Conservation (phyloP, 37 sponge, comb jelly and placozoan species). For the Cliona cf. orientalis region DNA sequence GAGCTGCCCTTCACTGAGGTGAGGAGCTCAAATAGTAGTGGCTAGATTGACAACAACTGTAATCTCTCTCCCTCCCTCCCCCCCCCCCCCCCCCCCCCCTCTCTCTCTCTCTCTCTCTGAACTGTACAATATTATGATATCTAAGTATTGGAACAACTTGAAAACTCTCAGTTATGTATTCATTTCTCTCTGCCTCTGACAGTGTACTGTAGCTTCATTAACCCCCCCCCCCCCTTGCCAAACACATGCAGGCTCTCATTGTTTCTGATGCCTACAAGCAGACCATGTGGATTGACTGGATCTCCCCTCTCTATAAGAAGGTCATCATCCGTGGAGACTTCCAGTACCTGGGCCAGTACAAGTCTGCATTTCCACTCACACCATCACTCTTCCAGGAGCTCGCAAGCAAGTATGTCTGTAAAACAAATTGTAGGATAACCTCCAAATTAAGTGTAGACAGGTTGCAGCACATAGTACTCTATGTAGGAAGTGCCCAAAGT, state of each 20-base stretch:
- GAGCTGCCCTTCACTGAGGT: slow-evolving; percentile 76
- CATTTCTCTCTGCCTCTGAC: too few species aligned
- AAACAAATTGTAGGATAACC: not conserved
- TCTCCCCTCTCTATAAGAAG: slow-evolving; percentile 60
- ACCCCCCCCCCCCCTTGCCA: too few species aligned
- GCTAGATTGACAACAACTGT: not conserved
- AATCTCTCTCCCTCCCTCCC: too few species aligned
- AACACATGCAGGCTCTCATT: slow-evolving; percentile 76
- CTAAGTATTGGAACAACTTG: too few species aligned
- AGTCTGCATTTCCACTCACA: slow-evolving; percentile 54
- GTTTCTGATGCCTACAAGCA: slow-evolving; percentile 80
- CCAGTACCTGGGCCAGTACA: slow-evolving; percentile 70
- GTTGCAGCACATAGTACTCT: too few species aligned
- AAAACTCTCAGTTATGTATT: too few species aligned
- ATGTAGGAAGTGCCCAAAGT: too few species aligned
- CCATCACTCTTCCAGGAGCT: slow-evolving; percentile 56
- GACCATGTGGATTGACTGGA: slow-evolving; percentile 65
- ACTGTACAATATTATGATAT: not conserved
- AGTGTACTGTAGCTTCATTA: too few species aligned
- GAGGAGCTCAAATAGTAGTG: not conserved
- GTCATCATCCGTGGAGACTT: slow-evolving; percentile 69
- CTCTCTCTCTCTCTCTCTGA: not conserved
- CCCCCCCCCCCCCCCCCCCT: too few species aligned
- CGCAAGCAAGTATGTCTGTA: slow-evolving; percentile 60
- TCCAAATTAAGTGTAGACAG: not conserved